Conservation (phyloP, 2,113 vertebrate species). For the Nannospalax galili region DNA sequence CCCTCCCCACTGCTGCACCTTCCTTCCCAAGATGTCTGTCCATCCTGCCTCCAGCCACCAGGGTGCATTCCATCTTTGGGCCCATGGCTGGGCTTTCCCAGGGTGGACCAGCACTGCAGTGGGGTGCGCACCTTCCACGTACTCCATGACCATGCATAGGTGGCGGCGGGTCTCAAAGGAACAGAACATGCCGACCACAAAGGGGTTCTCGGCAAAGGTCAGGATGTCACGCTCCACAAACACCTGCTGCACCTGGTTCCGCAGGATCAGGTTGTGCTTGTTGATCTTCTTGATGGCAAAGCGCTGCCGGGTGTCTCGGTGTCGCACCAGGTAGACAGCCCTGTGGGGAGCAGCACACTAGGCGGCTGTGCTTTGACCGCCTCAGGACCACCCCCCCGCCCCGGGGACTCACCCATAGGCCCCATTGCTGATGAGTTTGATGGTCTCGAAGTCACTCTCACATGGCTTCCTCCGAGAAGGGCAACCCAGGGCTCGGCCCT, state of each 20-base stretch:
- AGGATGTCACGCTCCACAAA: slow-evolving; percentile 99
- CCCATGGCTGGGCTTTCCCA: too few relatives aligned
- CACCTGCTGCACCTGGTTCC: slow-evolving; percentile 99
- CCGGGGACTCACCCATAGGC: slow-evolving; percentile 93
- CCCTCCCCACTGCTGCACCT: too few relatives aligned
- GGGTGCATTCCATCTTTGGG: too few relatives aligned
- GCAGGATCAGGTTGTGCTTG: slow-evolving; percentile 96
- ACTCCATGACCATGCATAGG: slow-evolving; percentile 99
- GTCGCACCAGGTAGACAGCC: slow-evolving; percentile 96
- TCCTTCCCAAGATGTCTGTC: too few relatives aligned
- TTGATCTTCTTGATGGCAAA: slow-evolving; percentile 99
- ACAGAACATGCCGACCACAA: slow-evolving; percentile 99
- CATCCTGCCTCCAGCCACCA: too few relatives aligned
- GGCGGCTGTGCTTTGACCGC: too few relatives aligned
- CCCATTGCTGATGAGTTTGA: slow-evolving; percentile 98
- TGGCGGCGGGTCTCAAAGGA: slow-evolving; percentile 97
- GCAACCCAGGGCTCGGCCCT: slow-evolving; percentile 86
- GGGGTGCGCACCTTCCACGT: slow-evolving; percentile 93
- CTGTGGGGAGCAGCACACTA: slow-evolving; percentile 76
- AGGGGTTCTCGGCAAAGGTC: slow-evolving; percentile 98
- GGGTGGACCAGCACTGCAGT: neutral
- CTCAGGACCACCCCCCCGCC: too few relatives aligned
- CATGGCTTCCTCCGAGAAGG: slow-evolving; percentile 92
- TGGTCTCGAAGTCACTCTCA: slow-evolving; percentile 96
- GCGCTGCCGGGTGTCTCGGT: slow-evolving; percentile 94